Evolutionary conservation across 2,888 invertebrate species (phyloP).

Genomic region (Ectemnius cavifrons): DNA sequence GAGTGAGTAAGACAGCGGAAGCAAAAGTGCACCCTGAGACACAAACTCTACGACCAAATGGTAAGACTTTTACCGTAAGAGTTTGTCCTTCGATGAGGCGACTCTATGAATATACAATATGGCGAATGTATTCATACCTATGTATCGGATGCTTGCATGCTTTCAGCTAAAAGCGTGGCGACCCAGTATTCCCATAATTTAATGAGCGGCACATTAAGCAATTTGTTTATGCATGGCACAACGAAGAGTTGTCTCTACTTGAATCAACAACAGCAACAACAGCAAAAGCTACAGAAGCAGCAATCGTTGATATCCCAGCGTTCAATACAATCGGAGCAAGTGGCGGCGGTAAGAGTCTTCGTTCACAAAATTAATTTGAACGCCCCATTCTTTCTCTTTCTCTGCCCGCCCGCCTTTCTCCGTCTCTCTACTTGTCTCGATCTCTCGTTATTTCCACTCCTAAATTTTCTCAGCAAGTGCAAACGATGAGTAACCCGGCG

Average conservation of each 20-base stretch:
- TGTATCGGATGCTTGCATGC: not conserved
- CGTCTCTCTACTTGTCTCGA: not conserved
- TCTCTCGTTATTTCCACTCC: conserved; percentile 11
- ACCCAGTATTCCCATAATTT: conserved; percentile 69
- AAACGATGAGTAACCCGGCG: conserved; percentile 57
- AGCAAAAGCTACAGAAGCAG: conserved; percentile 63
- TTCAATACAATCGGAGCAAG: conserved; percentile 72
- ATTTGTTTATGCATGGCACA: conserved; percentile 58
- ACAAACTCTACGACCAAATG: conserved; percentile 41
- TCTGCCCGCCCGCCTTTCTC: not conserved
- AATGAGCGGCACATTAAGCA: conserved; percentile 62
- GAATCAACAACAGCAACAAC: conserved; percentile 65
- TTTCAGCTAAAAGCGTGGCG: conserved; percentile 52
- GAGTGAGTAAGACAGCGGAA: conserved; percentile 38
- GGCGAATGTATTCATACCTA: not conserved
- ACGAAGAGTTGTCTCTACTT: conserved; percentile 72
- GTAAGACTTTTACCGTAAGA: conserved; percentile 21
- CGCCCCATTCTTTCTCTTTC: not conserved
- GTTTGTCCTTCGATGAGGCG: not conserved
- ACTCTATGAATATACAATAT: not conserved
- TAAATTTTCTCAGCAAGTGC: too few species aligned
- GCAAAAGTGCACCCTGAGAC: conserved; percentile 17
- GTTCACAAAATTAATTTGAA: not conserved
- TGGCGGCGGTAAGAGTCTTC: conserved; percentile 64
- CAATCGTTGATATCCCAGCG: conserved; percentile 71